Conservation (phyloP, 1,140 invertebrate species). For the Drosophila ironensis region DNA sequence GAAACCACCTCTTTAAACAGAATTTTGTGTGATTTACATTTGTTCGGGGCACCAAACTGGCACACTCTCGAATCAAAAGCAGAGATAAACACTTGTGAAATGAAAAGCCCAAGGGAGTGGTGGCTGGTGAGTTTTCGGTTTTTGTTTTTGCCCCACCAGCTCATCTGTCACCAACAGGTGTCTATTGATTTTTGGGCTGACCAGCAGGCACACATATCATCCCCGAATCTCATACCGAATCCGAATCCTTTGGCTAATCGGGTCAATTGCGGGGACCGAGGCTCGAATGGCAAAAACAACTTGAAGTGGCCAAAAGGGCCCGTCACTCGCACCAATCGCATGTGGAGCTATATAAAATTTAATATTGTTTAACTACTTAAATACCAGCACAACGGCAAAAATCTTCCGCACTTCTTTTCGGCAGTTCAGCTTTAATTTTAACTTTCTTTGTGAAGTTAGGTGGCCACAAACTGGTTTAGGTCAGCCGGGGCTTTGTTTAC, state of each 20-base stretch:
- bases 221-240: background rate
- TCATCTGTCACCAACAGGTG: constrained; percentile 33
- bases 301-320: constrained; percentile 43
- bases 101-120: constrained; percentile 11
- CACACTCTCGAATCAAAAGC: constrained; percentile 28
- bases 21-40: constrained; percentile 48
- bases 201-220: background rate
- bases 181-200: constrained; percentile 61
- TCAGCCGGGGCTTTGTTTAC: constrained; percentile 27
- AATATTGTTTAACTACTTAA: constrained; percentile 4
- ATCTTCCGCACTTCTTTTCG: constrained; percentile 25
- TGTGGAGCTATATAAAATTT: background rate
- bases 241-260: constrained; percentile 39
- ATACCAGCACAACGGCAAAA: constrained; percentile 13
- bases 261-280: constrained; percentile 32
- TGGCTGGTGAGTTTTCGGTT: background rate
- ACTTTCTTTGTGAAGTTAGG: constrained; percentile 68
- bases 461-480: constrained; percentile 56
- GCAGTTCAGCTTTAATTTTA: constrained; percentile 65
- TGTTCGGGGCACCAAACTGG: background rate
- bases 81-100: constrained; percentile 44
- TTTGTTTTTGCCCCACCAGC: constrained; percentile 23
- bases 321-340: constrained; percentile 49
- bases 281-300: constrained; percentile 63
- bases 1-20: constrained; percentile 41